Base-by-base conservation (phyloP, 2,888 invertebrate genomes). In the Tinea semifulvella region DNA sequence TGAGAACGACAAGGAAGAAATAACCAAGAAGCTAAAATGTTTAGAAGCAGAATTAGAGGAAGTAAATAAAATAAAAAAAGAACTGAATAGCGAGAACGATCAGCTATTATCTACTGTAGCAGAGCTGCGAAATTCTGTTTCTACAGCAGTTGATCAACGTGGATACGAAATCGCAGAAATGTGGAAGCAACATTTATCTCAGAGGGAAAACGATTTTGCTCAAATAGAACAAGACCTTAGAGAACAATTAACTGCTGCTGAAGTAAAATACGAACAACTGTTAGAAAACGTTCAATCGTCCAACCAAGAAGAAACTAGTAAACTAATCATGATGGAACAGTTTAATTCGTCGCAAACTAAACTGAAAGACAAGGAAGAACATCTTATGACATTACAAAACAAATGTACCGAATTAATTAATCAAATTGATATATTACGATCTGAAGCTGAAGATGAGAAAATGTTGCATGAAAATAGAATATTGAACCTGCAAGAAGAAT, bases 101-200 rank as follows among this genome's bases (percentile, higher is more conserved):
- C 65, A 65, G 53, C 58, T 82, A 45, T 52, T 82, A 7, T 77
- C 79, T 18, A 73, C 68, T 26, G 73, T 81, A 13, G 63, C 80
- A 11, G 82, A 82, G 52, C 56, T 82, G 45, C 71, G 75, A 17
- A 72, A 73, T 7, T 74, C 79, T 4, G 58, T 82, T 28, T 68
- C 85, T 28, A 69, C 75, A 47, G 77, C 85, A 46, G 82, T 88
- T 19, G 88, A 88, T 56, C 86, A 88, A 61, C 77, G 86, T 52
- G 88, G 88, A 44, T 79, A 79, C 53, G 88, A 88, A 69, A 84
- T 89, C 47, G 88, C 88, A 7, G 85, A 86, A 65, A 76, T 88
- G 56, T 88, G 88, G 89, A 88, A 88, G 56, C 77, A 85, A 50
- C 88, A 89, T 63, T 61, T 89, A 46, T 75, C 83, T n/a, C 79